A percentile compares a stretch with the other conserved stretches of the same genome.
Evolutionary conservation across 1,140 invertebrate species (phyloP).

Genomic region (Patella vulgata): DNA sequence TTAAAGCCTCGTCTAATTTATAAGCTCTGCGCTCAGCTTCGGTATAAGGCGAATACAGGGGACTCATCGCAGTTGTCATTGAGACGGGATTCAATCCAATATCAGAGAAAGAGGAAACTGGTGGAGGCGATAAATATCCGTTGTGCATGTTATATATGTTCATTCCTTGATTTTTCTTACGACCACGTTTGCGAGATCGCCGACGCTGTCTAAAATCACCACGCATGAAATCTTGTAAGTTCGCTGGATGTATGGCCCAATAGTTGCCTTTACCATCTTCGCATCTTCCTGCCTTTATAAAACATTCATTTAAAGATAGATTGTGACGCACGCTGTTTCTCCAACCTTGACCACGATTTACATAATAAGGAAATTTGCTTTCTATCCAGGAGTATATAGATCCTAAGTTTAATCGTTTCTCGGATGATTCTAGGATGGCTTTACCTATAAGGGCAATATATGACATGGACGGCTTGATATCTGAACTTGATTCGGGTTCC

Average conservation of each 20-base stretch:
- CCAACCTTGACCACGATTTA: conserved; percentile 60
- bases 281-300: conserved; percentile 62
- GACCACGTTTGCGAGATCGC: conserved; percentile 49
- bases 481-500: too few relatives aligned
- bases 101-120: conserved; percentile 7
- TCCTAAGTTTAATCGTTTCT: conserved; percentile 54
- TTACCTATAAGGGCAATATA: conserved; percentile 62
- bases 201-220: conserved; percentile 81
- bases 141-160: conserved; percentile 57
- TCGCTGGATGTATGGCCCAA: conserved; percentile 98
- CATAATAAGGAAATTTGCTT: conserved; percentile 61
- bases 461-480: conserved; percentile 53
- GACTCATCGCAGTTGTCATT: conserved; percentile 44
- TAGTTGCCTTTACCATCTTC: conserved; percentile 72
- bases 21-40: conserved; percentile 60
- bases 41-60: conserved; percentile 61
- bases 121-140: conserved; percentile 38
- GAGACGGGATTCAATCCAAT: conserved; percentile 39
- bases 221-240: conserved; percentile 93
- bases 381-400: conserved; percentile 62
- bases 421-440: conserved; percentile 54
- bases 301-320: conserved; percentile 64
- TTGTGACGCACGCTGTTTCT: conserved; percentile 66
- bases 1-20: conserved; percentile 56
- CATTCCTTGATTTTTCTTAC: conserved; percentile 59